Evolutionary conservation across 2,113 vertebrate species (phyloP).

Genomic region (Sander vitreus): DNA sequence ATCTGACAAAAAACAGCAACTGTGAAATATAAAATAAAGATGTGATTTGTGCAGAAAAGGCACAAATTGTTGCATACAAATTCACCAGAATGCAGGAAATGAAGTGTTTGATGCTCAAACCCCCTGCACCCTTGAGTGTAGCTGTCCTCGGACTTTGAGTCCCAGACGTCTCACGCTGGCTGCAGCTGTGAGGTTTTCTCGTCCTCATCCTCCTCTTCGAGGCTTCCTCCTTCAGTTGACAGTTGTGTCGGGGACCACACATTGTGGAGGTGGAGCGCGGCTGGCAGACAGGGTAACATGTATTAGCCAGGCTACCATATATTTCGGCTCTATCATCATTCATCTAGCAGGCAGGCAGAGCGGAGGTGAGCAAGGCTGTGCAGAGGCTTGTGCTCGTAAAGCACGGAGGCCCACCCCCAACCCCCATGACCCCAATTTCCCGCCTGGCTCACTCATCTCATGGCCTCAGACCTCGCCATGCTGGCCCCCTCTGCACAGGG

Average conservation of each 20-base stretch:
- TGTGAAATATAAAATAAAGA: too few relatives aligned
- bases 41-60: too few relatives aligned
- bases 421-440: conserved; percentile 42
- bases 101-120: too few relatives aligned
- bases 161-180: conserved; percentile 35
- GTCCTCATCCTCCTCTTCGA: conserved; percentile 10
- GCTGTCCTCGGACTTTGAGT: neutral
- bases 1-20: too few relatives aligned
- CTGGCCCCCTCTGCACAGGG: conserved; percentile 33
- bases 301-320: conserved; percentile 59
- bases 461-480: conserved; percentile 31
- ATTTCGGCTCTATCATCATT: conserved; percentile 66
- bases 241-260: conserved; percentile 72
- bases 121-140: too few relatives aligned
- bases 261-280: conserved; percentile 56
- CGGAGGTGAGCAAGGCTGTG: conserved; percentile 43
- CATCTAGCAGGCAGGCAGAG: conserved; percentile 55
- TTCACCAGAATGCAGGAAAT: too few relatives aligned
- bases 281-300: conserved; percentile 57
- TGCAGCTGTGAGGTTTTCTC: conserved; percentile 49
- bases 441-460: conserved; percentile 62
- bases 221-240: conserved; percentile 55
- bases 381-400: conserved; percentile 50
- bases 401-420: conserved; percentile 4
- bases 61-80: too few relatives aligned